Evolutionary conservation across 2,888 invertebrate species (phyloP).

Genomic region (Agriopis marginaria): DNA sequence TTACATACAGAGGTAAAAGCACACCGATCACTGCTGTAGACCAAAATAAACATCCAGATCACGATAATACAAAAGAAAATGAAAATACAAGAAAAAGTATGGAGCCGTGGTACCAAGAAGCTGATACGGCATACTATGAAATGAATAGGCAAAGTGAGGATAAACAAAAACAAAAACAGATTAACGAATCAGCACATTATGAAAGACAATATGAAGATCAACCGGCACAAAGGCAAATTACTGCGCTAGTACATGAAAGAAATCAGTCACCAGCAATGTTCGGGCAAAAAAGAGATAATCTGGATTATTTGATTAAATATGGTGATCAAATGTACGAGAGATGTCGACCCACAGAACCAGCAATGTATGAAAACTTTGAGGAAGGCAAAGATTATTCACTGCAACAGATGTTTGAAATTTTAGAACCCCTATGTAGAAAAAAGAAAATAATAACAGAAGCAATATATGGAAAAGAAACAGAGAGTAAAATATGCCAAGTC

Average conservation of each 20-base stretch:
- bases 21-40: background rate
- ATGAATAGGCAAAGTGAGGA: background rate
- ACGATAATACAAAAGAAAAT: background rate
- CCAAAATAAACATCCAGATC: background rate
- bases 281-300: background rate
- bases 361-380: background rate
- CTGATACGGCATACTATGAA: background rate
- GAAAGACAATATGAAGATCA: background rate
- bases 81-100: background rate
- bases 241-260: background rate
- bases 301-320: background rate
- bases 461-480: constrained; percentile 13
- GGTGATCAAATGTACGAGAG: background rate
- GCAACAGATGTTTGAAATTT: constrained; percentile 3
- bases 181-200: background rate
- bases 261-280: background rate
- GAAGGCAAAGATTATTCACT: background rate
- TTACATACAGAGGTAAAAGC: constrained; percentile 13
- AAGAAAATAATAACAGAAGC: background rate
- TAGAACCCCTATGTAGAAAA: background rate
- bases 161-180: background rate
- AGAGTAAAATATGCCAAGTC: constrained; percentile 26
- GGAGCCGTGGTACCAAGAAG: background rate
- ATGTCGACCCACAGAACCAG: background rate
- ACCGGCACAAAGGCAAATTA: background rate